Conservation (phyloP, 2,888 invertebrate genomes). For the Leptinotarsa tumamoca region DNA sequence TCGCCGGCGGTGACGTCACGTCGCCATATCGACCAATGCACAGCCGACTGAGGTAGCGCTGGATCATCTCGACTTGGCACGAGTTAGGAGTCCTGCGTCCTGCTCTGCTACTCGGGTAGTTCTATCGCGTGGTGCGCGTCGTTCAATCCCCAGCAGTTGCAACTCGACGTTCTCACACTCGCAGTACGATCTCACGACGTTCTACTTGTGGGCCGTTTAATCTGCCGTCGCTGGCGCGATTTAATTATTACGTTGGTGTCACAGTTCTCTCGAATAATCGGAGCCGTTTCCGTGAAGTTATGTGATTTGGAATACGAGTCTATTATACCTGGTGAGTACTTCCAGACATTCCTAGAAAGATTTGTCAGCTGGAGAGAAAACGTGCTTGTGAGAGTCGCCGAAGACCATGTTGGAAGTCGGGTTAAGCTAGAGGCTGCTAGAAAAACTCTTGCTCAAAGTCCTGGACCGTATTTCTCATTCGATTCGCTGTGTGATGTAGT, state of each 20-base stretch:
- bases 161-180: conserved; percentile 24
- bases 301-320: conserved; percentile 43
- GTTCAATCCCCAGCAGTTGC: conserved; percentile 47
- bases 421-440: neutral
- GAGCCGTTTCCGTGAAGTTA: conserved; percentile 30
- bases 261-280: conserved; percentile 15
- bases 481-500: neutral
- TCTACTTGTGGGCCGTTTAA: conserved; percentile 23
- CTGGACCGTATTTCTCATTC: neutral
- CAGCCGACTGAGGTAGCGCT: conserved; percentile 64
- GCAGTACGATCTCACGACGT: conserved; percentile 26
- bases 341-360: neutral
- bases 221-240: conserved; percentile 23
- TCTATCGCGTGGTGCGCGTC: conserved; percentile 63
- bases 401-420: neutral
- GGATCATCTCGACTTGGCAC: conserved; percentile 65
- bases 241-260: conserved; percentile 28
- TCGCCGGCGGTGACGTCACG: conserved; percentile 63
- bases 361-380: neutral
- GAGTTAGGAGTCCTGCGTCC: conserved; percentile 61
- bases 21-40: conserved; percentile 64
- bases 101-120: conserved; percentile 59
- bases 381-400: neutral
- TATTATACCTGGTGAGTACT: conserved; percentile 40
- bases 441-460: neutral